phyloP scores from a whole-genome alignment of 30 jellyfish, hydroid and myxozoan species.

The Chrysaora quinquecirrha region DNA sequence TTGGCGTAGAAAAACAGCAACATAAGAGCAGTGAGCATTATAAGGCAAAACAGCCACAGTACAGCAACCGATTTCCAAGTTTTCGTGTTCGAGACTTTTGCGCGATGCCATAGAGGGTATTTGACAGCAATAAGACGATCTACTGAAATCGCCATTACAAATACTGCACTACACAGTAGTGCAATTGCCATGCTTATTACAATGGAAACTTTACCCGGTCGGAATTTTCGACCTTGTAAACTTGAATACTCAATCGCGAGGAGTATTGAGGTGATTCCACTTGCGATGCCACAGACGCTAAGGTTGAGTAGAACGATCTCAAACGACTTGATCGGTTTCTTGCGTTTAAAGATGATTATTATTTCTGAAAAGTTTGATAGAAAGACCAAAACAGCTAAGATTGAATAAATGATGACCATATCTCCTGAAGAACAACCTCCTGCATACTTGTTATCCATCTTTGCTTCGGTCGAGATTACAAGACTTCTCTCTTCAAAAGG shows the following conservation, averaged over 20 bases:
- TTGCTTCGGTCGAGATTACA: no score
- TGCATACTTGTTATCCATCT: no score
- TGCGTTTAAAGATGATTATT: not conserved
- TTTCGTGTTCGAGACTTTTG: not conserved
- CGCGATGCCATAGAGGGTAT: conserved; percentile 46
- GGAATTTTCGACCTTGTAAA: not conserved
- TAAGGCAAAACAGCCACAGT: conserved; percentile 2
- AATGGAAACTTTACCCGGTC: not conserved
- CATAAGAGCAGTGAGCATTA: not conserved
- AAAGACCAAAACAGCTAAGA: not conserved
- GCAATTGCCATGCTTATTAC: not conserved
- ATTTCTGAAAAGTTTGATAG: not conserved
- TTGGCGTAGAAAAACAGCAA: not conserved
- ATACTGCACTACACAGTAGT: not conserved
- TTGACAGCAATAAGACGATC: conserved; percentile 40
- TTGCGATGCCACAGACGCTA: not conserved
- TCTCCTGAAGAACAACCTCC: no score
- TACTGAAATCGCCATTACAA: conserved; percentile 11
- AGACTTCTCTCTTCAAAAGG: no score
- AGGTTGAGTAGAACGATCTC: conserved; percentile 27
- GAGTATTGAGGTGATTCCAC: conserved; percentile 8
- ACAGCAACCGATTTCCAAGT: not conserved
- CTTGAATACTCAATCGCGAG: not conserved
- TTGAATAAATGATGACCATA: not conserved
- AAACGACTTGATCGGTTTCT: conserved; percentile 6